phyloP scores from a whole-genome alignment of 2,797 vertebrate species.

The Melanotaenia pygmaea region DNA sequence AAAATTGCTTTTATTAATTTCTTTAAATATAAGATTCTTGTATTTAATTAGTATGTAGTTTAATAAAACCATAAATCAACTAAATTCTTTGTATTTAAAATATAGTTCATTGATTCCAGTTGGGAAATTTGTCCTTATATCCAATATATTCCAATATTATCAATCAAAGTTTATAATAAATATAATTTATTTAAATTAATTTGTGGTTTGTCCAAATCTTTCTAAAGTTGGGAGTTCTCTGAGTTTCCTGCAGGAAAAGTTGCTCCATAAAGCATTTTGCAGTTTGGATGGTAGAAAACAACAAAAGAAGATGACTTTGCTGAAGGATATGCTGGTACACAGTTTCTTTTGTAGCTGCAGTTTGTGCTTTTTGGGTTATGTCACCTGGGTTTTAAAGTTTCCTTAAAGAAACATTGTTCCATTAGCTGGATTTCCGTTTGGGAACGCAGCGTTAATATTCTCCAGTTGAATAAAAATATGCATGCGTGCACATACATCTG shows the following conservation, averaged over 20 bases:
- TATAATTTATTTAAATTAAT: no score
- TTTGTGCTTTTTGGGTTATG: conserved; percentile 1
- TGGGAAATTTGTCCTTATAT: no score
- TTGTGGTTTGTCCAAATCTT: no score
- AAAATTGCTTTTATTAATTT: no score
- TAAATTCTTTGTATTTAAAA: no score
- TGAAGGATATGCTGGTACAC: conserved; percentile 5
- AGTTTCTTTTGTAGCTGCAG: conserved; percentile 1
- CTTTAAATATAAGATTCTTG: no score
- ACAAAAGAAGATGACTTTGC: neutral
- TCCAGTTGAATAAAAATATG: neutral
- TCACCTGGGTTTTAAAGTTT: conserved; percentile 2
- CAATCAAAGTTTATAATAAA: no score
- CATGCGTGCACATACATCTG: neutral
- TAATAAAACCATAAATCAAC: no score
- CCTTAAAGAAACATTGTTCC: neutral
- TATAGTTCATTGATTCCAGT: no score
- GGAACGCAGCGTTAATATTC: neutral
- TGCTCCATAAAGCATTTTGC: neutral
- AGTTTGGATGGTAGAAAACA: neutral
- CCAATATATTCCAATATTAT: no score
- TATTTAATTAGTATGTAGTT: no score
- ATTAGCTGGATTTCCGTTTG: neutral
- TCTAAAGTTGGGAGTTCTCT: neutral
- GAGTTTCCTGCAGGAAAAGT: neutral